Evolutionary conservation across 2,113 vertebrate genomes (phyloP).

Genomic region (Ameiurus melas): DNA sequence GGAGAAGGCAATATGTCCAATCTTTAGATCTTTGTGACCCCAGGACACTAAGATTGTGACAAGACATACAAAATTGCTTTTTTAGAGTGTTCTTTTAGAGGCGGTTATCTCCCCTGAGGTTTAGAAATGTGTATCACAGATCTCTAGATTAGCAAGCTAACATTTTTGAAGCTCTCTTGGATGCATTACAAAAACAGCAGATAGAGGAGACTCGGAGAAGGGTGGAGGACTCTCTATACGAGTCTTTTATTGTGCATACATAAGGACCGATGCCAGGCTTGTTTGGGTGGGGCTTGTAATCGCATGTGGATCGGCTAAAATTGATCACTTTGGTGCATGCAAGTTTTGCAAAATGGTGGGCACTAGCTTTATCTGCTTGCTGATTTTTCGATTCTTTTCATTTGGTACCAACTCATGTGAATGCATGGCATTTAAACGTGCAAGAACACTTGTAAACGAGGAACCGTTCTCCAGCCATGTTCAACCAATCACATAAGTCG

Average conservation of each 20-base stretch:
- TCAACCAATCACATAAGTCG: not conserved
- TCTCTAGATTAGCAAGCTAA: not conserved
- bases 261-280: not conserved
- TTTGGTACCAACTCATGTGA: not conserved
- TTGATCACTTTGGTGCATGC: not conserved
- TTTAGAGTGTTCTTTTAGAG: not conserved
- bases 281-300: not conserved
- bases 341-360: not conserved
- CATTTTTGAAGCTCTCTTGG: not conserved
- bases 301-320: not conserved
- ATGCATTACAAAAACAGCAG: not conserved
- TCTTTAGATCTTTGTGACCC: constrained; percentile 1
- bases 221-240: not conserved
- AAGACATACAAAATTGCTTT: constrained; percentile 20
- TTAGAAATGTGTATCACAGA: not conserved
- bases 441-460: not conserved
- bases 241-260: not conserved
- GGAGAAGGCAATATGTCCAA: constrained; percentile 1
- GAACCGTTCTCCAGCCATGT: not conserved
- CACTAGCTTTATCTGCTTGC: not conserved
- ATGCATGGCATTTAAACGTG: not conserved
- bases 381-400: not conserved
- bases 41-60: constrained; percentile 16
- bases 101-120: not conserved
- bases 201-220: not conserved